Base-by-base conservation (phyloP, 1,140 invertebrate genomes). In the Chrysomallon squamiferum region DNA sequence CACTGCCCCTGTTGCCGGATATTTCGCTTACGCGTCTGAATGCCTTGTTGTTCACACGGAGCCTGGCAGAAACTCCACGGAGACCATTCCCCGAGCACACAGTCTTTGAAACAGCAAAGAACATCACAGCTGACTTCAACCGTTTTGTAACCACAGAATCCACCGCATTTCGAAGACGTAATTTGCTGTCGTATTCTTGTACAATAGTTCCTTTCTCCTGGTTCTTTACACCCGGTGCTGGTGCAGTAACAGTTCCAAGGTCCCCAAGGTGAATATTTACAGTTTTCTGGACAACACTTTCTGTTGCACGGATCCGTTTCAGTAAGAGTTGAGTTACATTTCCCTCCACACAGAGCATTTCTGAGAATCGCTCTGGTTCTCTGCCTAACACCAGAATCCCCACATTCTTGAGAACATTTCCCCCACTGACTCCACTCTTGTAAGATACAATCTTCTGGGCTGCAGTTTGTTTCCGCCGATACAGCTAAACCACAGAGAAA, bases 21-120 rank as follows among this genome's bases (percentile, higher is more conserved):
- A 2, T 29, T 20, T 32, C 63, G 59, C 2, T 59, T 60, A 15
- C 74, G 59, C 4, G 15, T 54, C 20, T 65, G 62, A n/a, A 66
- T 50, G 13, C 74, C 74, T n/a, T 57, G 47, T 33, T 71, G 71
- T 47, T 74, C 72, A 67, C 74, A 76, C 11, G 58, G 66, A 7
- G 66, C 74, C 7, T 68, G 22, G 45, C 74, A 76, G 1, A 30
- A 15, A 9, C 64, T 25, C 74, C 74, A 76, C 13, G 59, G 49
- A n/a, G 64, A 60, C 74, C 74, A 76, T 5, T 11, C 11, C n/a
- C 67, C 65, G 29, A 70, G n/a, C 27, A 69, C 45, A 60, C 74
- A 76, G 50, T 71, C 65, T 30, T 62, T 69, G 52, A 66, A 65
- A 59, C 74, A 76, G 47, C 66, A 72, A 0, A 73, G 60, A 32